Percentiles rank a stretch among this genome's conserved stretches.
phyloP scores from a whole-genome alignment of 2,113 vertebrate genomes.

The Thymallus thymallus region DNA sequence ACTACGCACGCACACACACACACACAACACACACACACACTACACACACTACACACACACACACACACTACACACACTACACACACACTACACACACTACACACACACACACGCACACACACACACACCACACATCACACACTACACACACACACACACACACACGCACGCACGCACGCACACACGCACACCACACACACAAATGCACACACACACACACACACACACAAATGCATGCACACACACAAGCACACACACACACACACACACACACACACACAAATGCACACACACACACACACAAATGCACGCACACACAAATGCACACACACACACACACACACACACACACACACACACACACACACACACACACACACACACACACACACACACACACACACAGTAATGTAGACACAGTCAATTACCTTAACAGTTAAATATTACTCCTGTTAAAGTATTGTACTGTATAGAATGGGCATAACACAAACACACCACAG shows the following conservation, averaged over 20 bases:
- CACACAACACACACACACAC: not conserved
- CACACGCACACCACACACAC: too few species aligned
- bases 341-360: not conserved
- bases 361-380: not conserved
- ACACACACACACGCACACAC: not conserved
- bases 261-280: not conserved
- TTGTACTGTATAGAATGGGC: too few species aligned
- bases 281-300: conserved; percentile 5
- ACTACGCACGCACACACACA: conserved; percentile 16
- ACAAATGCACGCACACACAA: not conserved
- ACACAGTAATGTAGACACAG: not conserved
- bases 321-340: not conserved
- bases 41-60: conserved; percentile 19
- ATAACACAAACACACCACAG: not conserved
- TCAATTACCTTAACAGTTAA: too few species aligned
- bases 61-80: too few species aligned
- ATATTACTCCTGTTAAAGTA: too few species aligned
- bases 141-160: conserved; percentile 3
- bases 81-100: too few species aligned
- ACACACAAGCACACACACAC: conserved; percentile 4
- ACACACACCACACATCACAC: not conserved
- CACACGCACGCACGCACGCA: too few species aligned
- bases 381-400: not conserved
- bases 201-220: conserved; percentile 5
- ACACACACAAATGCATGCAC: conserved; percentile 5